phyloP scores from a whole-genome alignment of 2,888 invertebrate species.

The Aleiodes leptofemur region DNA sequence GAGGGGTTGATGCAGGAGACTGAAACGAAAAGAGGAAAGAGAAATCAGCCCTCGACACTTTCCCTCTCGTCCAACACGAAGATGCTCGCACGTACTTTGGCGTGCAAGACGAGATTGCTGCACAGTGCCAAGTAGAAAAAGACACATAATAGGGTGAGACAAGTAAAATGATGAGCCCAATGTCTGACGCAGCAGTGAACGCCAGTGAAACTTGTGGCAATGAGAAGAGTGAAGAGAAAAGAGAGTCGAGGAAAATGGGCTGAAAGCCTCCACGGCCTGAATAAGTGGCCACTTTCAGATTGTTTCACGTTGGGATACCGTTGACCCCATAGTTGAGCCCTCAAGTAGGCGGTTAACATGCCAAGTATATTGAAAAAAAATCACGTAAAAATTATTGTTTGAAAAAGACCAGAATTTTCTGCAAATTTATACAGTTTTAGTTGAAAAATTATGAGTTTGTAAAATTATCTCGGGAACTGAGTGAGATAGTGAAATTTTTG shows the following conservation, averaged over 20 bases:
- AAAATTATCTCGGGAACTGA: too few species aligned
- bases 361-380: neutral
- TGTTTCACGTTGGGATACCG: constrained; percentile 6
- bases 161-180: constrained; percentile 21
- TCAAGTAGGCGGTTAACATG: neutral
- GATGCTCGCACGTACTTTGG: constrained; percentile 10
- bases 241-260: neutral
- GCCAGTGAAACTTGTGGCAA: neutral
- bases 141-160: constrained; percentile 7
- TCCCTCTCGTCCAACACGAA: neutral
- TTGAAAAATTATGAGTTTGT: too few species aligned
- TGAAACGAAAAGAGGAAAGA: too few species aligned
- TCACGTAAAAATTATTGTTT: neutral
- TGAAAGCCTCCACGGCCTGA: constrained; percentile 11
- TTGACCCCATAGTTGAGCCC: constrained; percentile 6
- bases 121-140: constrained; percentile 2
- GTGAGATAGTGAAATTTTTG: too few species aligned
- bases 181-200: constrained; percentile 28
- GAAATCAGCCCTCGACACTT: constrained; percentile 17
- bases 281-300: constrained; percentile 26
- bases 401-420: neutral
- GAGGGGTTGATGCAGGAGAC: neutral
- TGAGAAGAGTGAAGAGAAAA: neutral
- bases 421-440: too few species aligned
- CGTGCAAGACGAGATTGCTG: neutral